Evolutionary conservation across 2,888 invertebrate species (phyloP).

Genomic region (Dicycla oo): DNA sequence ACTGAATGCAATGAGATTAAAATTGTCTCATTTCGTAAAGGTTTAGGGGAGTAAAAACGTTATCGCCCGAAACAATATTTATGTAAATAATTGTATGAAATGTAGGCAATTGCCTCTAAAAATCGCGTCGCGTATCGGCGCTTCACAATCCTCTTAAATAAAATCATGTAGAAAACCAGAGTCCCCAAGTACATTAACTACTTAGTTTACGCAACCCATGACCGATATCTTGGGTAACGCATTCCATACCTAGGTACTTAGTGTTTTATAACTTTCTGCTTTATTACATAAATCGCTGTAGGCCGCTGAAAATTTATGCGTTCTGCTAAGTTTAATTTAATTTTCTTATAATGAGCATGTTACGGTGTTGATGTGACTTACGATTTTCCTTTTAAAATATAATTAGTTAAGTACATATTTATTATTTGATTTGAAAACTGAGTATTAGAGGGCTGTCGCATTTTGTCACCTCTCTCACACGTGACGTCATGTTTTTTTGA

Average conservation of each 20-base stretch:
- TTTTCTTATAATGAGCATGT: constrained; percentile 38
- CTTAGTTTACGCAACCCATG: constrained; percentile 72
- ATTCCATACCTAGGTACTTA: constrained; percentile 70
- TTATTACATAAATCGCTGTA: constrained; percentile 63
- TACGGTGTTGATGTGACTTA: constrained; percentile 22
- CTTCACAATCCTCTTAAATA: too few relatives aligned
- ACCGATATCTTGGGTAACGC: constrained; percentile 79
- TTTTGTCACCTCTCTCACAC: too few relatives aligned
- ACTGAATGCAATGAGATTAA: too few relatives aligned
- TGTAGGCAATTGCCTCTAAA: too few relatives aligned
- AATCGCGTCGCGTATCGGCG: too few relatives aligned
- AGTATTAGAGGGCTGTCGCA: too few relatives aligned
- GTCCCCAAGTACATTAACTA: constrained; percentile 64
- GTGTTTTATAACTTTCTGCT: constrained; percentile 72
- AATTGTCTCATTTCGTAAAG: too few relatives aligned
- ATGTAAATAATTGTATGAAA: too few relatives aligned
- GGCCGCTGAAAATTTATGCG: constrained; percentile 50
- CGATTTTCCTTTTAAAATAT: constrained; percentile 6
- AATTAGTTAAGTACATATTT: constrained; percentile 3
- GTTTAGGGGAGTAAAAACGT: too few relatives aligned
- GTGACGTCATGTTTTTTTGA: too few relatives aligned
- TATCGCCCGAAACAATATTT: too few relatives aligned
- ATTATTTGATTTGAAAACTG: neutral
- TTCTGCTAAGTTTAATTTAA: constrained; percentile 41
- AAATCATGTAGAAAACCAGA: constrained; percentile 10